phyloP scores from a whole-genome alignment of 2,113 vertebrate species.

The Mirounga angustirostris region DNA sequence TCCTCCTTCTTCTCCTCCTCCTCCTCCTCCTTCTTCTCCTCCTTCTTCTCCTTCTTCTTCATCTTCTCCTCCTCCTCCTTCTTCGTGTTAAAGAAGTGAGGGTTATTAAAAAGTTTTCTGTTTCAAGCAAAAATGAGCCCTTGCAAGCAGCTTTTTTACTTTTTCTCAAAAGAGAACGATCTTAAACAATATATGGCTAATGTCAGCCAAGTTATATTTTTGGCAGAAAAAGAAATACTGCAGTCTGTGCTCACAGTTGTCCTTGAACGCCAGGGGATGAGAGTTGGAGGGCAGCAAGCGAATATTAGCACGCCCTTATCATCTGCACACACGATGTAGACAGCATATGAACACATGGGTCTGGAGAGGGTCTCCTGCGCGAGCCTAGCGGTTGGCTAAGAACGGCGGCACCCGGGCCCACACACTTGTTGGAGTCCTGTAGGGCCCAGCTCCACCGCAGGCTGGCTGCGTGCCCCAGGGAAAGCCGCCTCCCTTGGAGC shows the following conservation, averaged over 20 bases:
- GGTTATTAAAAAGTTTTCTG: neutral
- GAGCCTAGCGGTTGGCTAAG: neutral
- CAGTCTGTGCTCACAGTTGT: neutral
- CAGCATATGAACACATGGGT: fast-evolving
- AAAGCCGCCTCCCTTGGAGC: neutral
- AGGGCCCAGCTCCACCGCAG: neutral
- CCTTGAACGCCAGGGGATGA: neutral
- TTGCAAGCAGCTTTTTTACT: constrained; percentile 37
- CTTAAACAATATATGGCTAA: constrained; percentile 10
- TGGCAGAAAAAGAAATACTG: neutral
- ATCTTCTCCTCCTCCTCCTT: neutral
- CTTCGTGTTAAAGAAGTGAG: neutral
- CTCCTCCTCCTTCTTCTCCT: too few relatives aligned
- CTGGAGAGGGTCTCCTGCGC: neutral
- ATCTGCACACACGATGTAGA: fast-evolving
- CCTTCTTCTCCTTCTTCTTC: too few relatives aligned
- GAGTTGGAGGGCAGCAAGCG: neutral
- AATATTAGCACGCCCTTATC: fast-evolving
- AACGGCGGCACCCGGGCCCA: neutral
- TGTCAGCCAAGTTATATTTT: neutral
- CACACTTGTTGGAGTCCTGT: fast-evolving
- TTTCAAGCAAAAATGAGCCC: constrained; percentile 7
- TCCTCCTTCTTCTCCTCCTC: too few relatives aligned
- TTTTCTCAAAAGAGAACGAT: constrained; percentile 26
- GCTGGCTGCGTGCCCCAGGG: neutral